phyloP scores from a whole-genome alignment of 2,888 invertebrate species.

The Apocheima hispidaria region DNA sequence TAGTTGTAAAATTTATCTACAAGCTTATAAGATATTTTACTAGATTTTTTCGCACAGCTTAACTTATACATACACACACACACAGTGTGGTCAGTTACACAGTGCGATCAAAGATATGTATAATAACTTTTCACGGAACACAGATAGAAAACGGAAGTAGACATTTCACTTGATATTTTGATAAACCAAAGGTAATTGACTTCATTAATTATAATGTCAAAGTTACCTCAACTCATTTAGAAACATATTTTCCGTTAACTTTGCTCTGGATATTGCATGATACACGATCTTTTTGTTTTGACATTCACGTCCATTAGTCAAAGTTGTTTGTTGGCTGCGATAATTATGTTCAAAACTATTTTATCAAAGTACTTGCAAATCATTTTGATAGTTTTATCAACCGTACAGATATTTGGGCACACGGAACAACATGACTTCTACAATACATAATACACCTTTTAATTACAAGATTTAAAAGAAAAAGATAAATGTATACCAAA shows the following conservation, averaged over 20 bases:
- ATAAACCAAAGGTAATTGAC: conserved; percentile 5
- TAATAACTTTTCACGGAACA: too few species aligned
- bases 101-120: too few species aligned
- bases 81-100: too few species aligned
- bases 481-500: too few species aligned
- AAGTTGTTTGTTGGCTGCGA: conserved; percentile 22
- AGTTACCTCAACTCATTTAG: conserved; percentile 22
- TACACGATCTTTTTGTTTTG: conserved; percentile 33
- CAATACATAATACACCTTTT: too few species aligned
- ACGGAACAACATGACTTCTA: too few species aligned
- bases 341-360: conserved; percentile 28
- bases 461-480: too few species aligned
- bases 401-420: background rate
- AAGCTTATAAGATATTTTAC: too few species aligned
- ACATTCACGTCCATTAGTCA: conserved; percentile 29
- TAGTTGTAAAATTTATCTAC: too few species aligned
- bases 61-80: too few species aligned
- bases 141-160: background rate
- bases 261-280: conserved; percentile 24
- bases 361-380: conserved; percentile 23
- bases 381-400: background rate
- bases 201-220: conserved; percentile 20
- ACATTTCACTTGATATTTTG: background rate
- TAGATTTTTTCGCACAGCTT: too few species aligned
- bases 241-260: conserved; percentile 21